Evolutionary conservation across 2,888 invertebrate genomes (phyloP).

Genomic region (Phrixothrix hirtus): DNA sequence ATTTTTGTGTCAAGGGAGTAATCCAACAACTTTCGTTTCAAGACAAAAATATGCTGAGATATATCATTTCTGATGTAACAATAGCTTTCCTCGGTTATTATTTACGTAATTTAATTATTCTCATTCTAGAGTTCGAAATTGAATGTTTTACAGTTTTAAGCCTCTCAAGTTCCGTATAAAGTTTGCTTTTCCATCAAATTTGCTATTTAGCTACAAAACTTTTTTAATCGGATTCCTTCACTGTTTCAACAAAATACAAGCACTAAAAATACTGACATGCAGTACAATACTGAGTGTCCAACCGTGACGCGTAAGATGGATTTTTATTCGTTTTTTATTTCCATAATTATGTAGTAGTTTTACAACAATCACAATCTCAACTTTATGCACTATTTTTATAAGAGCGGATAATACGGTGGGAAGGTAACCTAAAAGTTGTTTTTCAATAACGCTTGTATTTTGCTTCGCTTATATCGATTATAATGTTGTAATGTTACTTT

Average conservation of each 20-base stretch:
- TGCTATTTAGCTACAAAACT: neutral
- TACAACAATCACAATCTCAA: conserved; percentile 20
- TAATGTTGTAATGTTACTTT: conserved; percentile 6
- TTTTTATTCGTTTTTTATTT: conserved; percentile 27
- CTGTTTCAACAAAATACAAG: conserved; percentile 10
- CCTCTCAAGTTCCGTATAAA: neutral
- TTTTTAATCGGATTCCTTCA: conserved; percentile 12
- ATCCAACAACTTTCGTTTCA: conserved; percentile 25
- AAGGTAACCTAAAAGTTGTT: conserved; percentile 38
- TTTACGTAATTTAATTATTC: neutral
- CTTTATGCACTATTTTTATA: conserved; percentile 23
- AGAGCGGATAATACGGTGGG: conserved; percentile 25
- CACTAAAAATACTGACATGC: conserved; percentile 34
- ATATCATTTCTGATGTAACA: conserved; percentile 14
- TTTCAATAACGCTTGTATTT: conserved; percentile 36
- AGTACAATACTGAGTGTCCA: conserved; percentile 41
- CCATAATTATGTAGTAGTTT: conserved; percentile 31
- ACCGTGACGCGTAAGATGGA: conserved; percentile 37
- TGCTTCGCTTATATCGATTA: conserved; percentile 25
- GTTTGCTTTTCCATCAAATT: neutral
- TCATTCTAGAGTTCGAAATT: neutral
- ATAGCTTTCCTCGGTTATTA: conserved; percentile 1
- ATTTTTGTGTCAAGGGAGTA: conserved; percentile 18
- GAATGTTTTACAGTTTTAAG: too few species aligned
- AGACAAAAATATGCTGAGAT: conserved; percentile 12